These are phyloP conservation scores for Scaptodrosophila latifasciaeformis DNA, from an alignment of 2,888 invertebrate species.

Conservation along the genomic window DNA sequence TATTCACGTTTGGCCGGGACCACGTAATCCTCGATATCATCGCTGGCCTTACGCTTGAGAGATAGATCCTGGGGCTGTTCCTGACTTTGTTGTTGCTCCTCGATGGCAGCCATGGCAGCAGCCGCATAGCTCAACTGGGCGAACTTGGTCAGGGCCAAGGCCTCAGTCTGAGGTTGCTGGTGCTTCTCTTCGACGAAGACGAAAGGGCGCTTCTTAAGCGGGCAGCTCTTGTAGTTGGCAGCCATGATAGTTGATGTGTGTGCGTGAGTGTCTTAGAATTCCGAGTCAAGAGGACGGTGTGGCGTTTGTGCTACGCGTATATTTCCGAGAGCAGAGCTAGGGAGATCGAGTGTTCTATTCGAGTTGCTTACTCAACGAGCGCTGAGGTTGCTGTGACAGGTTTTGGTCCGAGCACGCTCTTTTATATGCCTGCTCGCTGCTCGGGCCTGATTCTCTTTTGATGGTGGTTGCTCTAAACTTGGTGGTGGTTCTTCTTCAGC, in stretches of 20 bases:
- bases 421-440: conserved; percentile 57
- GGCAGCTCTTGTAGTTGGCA: conserved; percentile 89
- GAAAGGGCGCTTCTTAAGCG: conserved; percentile 92
- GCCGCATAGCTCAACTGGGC: conserved; percentile 21
- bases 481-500: conserved; percentile 57
- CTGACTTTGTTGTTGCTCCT: conserved; percentile 22
- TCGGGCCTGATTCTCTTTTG: conserved; percentile 27
- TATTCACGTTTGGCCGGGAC: conserved; percentile 65
- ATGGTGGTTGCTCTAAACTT: conserved; percentile 30
- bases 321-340: conserved; percentile 19
- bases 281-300: background rate
- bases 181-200: conserved; percentile 81
- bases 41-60: conserved; percentile 67
- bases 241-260: conserved; percentile 53
- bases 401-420: conserved; percentile 59
- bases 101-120: background rate
- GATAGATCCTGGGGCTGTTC: conserved; percentile 73
- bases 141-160: conserved; percentile 56
- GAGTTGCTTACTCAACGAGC: conserved; percentile 67
- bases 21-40: conserved; percentile 47
- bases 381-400: conserved; percentile 73
- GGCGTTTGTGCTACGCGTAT: conserved; percentile 17
- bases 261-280: conserved; percentile 9
- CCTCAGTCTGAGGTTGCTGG: conserved; percentile 47
- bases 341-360: conserved; percentile 25